Conservation (phyloP, 1,140 invertebrate species). For the Bombus superbus region DNA sequence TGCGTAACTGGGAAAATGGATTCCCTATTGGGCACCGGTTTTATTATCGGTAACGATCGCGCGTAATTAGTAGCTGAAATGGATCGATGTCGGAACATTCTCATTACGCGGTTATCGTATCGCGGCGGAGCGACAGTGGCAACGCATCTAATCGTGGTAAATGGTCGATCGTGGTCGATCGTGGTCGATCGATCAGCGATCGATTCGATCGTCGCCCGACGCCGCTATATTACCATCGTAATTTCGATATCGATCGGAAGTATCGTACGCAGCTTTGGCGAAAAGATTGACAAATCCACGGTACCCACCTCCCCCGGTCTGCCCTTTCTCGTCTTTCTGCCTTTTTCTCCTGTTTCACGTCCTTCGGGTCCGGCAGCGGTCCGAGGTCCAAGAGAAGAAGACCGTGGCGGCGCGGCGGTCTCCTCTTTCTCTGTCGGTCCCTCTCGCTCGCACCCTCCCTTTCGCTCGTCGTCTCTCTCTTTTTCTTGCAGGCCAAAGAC, state of each 20-base stretch:
- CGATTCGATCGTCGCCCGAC: neutral
- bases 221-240: neutral
- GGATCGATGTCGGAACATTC: neutral
- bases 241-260: too few relatives aligned
- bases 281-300: conserved; percentile 58
- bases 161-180: neutral
- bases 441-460: conserved; percentile 49
- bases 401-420: conserved; percentile 48
- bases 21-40: neutral
- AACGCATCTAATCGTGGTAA: neutral
- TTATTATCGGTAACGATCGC: neutral
- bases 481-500: conserved; percentile 78
- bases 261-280: neutral
- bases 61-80: conserved; percentile 17
- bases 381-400: conserved; percentile 60
- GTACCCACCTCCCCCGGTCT: conserved; percentile 23
- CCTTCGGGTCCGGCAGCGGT: conserved; percentile 62
- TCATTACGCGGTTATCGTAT: neutral
- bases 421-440: conserved; percentile 29
- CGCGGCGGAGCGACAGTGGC: neutral
- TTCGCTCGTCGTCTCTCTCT: conserved; percentile 36
- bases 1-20: conserved; percentile 21
- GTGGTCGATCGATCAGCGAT: neutral
- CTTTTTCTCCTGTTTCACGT: conserved; percentile 70
- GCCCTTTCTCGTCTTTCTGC: conserved; percentile 61